Base-by-base conservation (phyloP, 2,797 vertebrate species). In the Chaunax sp. region DNA sequence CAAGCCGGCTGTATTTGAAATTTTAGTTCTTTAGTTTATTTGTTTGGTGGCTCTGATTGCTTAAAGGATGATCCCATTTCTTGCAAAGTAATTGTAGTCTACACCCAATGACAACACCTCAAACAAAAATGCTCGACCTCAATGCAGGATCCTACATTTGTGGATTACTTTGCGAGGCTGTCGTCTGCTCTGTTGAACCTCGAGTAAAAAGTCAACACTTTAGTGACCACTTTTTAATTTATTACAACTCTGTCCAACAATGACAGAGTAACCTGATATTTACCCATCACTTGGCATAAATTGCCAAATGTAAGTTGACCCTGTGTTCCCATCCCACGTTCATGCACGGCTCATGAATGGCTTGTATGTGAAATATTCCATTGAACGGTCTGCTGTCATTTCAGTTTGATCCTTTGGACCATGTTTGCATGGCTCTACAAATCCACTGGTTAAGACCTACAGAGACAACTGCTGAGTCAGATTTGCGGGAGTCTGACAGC, bases 391-490 rank as follows among this genome's bases (percentile, higher is more conserved):
- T 46, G 57, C 43, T 68, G 67, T 81, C 57, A 59, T 65, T 74
- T 68, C 52, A 62, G 53, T 47, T 37, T 18, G 52, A 59, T 66
- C 71, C 33, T 50, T 56, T 55, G 22, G 38, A 11, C 51, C 35
- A 23, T 63, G 58, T 78, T 69, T 61, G 70, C 19, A 25, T 30
- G 46, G 63, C 40, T 72, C 51, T 63, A 64, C 69, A 86, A 86
- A 85, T 54, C 77, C 69, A 64, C 26, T 28, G 52, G 69, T 25
- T 78, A 49, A 70, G 28, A 64, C 69, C 77, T 22, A 51, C 63
- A 66, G 64, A 79, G 62, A 80, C 68, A 89, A 85, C 40, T 43
- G 88, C 90, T 87, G 89, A 90, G 85, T 90, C 89, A 89, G 85
- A 61, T 38, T 80, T 82, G 70, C 49, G 59, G 64, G 69, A 82